These are phyloP conservation scores for Trematocara zebra DNA, from an alignment of 2,113 vertebrate species.

Conservation along the genomic window DNA sequence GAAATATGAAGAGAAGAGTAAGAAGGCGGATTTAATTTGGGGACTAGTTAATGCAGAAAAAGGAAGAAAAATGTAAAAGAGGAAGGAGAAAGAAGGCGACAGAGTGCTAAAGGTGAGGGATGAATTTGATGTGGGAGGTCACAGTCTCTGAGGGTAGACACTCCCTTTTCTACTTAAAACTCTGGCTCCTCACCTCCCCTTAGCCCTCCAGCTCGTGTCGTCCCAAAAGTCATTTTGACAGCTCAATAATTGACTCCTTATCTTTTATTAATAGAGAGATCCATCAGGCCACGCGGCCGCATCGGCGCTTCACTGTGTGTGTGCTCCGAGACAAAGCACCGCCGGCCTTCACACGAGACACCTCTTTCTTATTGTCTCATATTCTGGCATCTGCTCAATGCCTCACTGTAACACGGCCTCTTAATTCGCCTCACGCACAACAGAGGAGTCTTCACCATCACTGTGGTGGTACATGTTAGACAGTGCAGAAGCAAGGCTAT, in stretches of 20 bases:
- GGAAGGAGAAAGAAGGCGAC: neutral
- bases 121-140: neutral
- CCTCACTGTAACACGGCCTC: neutral
- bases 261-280: slow-evolving; percentile 63
- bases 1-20: neutral
- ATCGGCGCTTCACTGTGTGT: neutral
- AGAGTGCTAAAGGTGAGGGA: neutral
- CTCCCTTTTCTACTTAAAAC: neutral
- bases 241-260: slow-evolving; percentile 64
- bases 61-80: neutral
- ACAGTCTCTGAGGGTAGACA: neutral
- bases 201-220: neutral
- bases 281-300: slow-evolving; percentile 27
- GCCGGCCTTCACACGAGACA: neutral
- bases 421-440: slow-evolving; percentile 4
- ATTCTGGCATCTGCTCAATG: slow-evolving; percentile 3
- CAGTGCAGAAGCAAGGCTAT: neutral
- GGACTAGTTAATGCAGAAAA: neutral
- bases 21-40: rapidly evolving
- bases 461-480: neutral
- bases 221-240: slow-evolving; percentile 20
- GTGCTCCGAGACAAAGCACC: slow-evolving; percentile 29
- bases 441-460: slow-evolving; percentile 1
- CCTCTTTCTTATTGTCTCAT: neutral
- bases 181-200: neutral